Evolutionary conservation across 2,113 vertebrate genomes (phyloP).

Genomic region (Brachypodius melanocephalos): DNA sequence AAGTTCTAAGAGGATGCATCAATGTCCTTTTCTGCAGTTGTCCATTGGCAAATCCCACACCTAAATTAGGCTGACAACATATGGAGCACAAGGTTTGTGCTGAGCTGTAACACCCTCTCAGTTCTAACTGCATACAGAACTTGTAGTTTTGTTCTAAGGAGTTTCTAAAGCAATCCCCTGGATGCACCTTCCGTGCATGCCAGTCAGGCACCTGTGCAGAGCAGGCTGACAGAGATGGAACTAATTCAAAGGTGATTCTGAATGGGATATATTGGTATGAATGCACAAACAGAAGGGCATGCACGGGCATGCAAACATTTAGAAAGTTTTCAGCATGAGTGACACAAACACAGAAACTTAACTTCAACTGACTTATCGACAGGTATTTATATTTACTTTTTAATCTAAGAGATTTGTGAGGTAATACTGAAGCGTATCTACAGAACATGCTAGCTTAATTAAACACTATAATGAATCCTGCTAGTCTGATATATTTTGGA

Average conservation of each 20-base stretch:
- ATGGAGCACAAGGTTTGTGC: neutral
- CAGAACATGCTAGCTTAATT: neutral
- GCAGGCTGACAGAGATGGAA: neutral
- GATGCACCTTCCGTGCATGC: neutral
- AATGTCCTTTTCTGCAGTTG: neutral
- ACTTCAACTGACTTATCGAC: neutral
- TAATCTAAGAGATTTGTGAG: rapidly evolving
- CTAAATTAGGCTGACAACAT: neutral
- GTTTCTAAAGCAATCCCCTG: neutral
- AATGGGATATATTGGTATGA: neutral
- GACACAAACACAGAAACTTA: neutral
- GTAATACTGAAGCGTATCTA: neutral
- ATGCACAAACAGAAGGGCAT: neutral
- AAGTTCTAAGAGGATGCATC: neutral
- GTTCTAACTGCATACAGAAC: neutral
- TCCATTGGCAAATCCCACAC: neutral
- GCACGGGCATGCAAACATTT: neutral
- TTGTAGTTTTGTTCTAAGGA: neutral
- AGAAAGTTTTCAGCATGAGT: neutral
- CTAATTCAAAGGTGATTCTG: neutral
- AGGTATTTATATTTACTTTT: neutral
- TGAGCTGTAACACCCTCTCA: neutral
- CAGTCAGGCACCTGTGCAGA: neutral
- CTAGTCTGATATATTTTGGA: neutral
- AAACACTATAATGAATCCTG: neutral